These are phyloP conservation scores for Chrysoperla carnea DNA, from an alignment of 1,140 invertebrate species.

Conservation along the genomic window DNA sequence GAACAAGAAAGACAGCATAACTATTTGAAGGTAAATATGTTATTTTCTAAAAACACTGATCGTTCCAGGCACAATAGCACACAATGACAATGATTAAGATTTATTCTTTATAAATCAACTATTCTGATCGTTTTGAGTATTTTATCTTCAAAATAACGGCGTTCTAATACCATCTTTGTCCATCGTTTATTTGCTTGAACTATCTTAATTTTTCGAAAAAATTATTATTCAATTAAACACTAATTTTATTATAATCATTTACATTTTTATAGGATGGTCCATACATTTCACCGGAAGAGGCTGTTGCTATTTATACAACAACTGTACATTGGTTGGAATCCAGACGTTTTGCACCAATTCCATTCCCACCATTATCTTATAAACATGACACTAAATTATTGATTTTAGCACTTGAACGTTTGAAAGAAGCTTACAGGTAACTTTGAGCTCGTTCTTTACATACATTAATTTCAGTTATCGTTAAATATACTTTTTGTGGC, in stretches of 20 bases:
- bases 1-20: slow-evolving; percentile 99
- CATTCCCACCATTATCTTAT: slow-evolving; percentile 96
- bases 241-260: no score
- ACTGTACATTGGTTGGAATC: slow-evolving; percentile 99
- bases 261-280: slow-evolving; percentile 85
- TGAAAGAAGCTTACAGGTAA: slow-evolving; percentile 90
- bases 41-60: no score
- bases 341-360: slow-evolving; percentile 93
- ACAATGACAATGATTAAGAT: slow-evolving; percentile 1
- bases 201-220: no score
- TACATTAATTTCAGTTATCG: background rate
- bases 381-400: slow-evolving; percentile 98
- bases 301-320: slow-evolving; percentile 98
- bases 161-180: no score
- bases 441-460: background rate
- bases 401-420: slow-evolving; percentile 87
- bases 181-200: no score
- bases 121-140: no score
- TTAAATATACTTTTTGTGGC: slow-evolving; percentile 2
- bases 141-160: no score
- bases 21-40: slow-evolving; percentile 63
- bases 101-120: slow-evolving; percentile 1
- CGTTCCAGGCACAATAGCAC: background rate
- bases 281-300: slow-evolving; percentile 98
- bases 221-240: no score